Evolutionary conservation across 2,113 vertebrate genomes (phyloP).

Genomic region (Notarius lentiginosus): DNA sequence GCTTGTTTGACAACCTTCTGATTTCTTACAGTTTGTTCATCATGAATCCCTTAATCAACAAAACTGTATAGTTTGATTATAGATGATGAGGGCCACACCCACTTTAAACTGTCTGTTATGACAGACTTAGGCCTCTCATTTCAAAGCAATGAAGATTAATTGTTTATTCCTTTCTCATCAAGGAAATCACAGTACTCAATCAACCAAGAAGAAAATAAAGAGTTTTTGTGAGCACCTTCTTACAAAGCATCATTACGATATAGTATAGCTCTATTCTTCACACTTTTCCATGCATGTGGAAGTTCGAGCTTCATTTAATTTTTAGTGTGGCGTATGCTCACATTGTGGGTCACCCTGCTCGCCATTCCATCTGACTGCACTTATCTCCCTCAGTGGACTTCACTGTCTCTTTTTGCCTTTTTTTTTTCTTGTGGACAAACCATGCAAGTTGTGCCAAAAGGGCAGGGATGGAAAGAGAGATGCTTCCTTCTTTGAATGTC

Average conservation of each 20-base stretch:
- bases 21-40: conserved; percentile 5
- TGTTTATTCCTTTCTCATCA: conserved; percentile 39
- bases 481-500: neutral
- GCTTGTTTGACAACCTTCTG: neutral
- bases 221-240: conserved; percentile 5
- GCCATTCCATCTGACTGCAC: conserved; percentile 66
- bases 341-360: conserved; percentile 55
- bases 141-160: conserved; percentile 24
- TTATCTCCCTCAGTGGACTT: conserved; percentile 69
- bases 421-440: conserved; percentile 56
- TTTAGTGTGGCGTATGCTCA: conserved; percentile 54
- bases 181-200: conserved; percentile 41
- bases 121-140: conserved; percentile 19
- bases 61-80: conserved; percentile 26
- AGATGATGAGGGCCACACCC: conserved; percentile 34
- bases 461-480: neutral
- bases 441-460: neutral
- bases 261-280: neutral
- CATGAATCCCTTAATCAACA: conserved; percentile 24
- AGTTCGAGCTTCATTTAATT: conserved; percentile 49
- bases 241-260: neutral
- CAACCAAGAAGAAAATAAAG: conserved; percentile 20
- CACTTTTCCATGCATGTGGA: conserved; percentile 28
- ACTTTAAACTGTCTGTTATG: conserved; percentile 17
- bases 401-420: conserved; percentile 62